Percentiles rank a stretch among this genome's conserved stretches.
Conservation (phyloP, 2,797 vertebrate species). For the Prunella strophiata region DNA sequence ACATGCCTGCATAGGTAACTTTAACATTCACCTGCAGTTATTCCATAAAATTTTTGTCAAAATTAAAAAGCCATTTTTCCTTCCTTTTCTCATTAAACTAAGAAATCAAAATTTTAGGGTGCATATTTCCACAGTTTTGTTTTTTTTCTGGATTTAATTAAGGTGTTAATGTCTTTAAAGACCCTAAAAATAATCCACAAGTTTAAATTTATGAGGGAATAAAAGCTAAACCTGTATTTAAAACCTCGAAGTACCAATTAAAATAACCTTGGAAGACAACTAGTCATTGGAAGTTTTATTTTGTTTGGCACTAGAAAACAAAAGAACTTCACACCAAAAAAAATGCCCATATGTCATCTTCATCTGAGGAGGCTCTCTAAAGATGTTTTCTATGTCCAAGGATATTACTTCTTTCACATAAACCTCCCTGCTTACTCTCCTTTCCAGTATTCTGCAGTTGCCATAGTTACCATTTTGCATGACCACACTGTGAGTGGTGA, state of each 20-base stretch:
- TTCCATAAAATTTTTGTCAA: background rate
- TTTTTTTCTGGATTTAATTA: background rate
- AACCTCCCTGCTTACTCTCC: background rate
- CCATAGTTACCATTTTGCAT: slow-evolving; percentile 14
- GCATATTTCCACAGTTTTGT: background rate
- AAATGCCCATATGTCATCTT: background rate
- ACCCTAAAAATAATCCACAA: background rate
- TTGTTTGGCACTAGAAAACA: background rate
- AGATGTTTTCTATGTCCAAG: background rate
- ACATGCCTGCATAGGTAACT: background rate
- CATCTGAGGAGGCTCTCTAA: background rate
- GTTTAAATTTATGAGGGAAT: background rate
- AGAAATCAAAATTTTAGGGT: background rate
- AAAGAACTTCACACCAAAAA: background rate
- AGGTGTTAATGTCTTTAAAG: background rate
- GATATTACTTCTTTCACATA: background rate
- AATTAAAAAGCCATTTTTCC: background rate
- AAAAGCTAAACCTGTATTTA: background rate
- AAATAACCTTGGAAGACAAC: background rate
- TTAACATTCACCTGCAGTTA: background rate
- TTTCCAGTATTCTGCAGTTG: background rate
- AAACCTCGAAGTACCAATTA: background rate
- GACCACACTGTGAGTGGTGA: background rate
- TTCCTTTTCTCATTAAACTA: background rate
- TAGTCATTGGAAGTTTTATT: background rate